Conservation (phyloP, 2,888 invertebrate genomes). For the Caenorhabditis japonica region DNA sequence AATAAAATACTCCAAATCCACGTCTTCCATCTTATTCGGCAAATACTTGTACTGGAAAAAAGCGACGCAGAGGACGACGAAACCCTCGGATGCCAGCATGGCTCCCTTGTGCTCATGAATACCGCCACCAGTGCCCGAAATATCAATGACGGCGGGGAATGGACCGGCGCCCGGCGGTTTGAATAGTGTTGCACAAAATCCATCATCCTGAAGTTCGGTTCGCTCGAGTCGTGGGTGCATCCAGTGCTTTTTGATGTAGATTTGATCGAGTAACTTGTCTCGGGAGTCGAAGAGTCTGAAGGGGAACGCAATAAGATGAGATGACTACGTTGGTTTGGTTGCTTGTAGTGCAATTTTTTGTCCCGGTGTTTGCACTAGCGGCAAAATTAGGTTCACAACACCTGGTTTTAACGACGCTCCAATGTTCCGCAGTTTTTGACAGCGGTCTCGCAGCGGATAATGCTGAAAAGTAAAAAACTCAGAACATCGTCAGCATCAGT, state of each 20-base stretch:
- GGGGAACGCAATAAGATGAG: not conserved
- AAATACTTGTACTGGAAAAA: slow-evolving; percentile 58
- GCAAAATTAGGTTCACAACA: too few species aligned
- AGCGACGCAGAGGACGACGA: slow-evolving; percentile 56
- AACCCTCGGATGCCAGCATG: slow-evolving; percentile 58
- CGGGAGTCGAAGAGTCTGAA: slow-evolving; percentile 44
- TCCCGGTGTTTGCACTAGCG: too few species aligned
- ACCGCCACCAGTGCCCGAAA: slow-evolving; percentile 59
- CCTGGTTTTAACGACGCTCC: too few species aligned
- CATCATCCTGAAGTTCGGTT: slow-evolving; percentile 44
- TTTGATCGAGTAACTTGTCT: slow-evolving; percentile 24
- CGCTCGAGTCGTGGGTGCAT: slow-evolving; percentile 55
- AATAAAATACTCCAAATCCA: slow-evolving; percentile 51
- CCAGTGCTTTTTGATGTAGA: slow-evolving; percentile 60
- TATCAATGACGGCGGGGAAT: slow-evolving; percentile 53
- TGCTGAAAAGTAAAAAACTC: too few species aligned
- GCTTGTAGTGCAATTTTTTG: too few species aligned
- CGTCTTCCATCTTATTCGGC: slow-evolving; percentile 50
- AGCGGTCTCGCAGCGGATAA: too few species aligned
- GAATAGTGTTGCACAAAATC: slow-evolving; percentile 55
- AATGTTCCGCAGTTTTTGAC: too few species aligned
- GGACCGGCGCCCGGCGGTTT: slow-evolving; percentile 59
- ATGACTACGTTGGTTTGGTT: not conserved
- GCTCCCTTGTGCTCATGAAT: slow-evolving; percentile 59
- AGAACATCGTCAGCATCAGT: too few species aligned